Evolutionary conservation across 2,113 vertebrate genomes (phyloP).

Genomic region (Anas platyrhynchos): DNA sequence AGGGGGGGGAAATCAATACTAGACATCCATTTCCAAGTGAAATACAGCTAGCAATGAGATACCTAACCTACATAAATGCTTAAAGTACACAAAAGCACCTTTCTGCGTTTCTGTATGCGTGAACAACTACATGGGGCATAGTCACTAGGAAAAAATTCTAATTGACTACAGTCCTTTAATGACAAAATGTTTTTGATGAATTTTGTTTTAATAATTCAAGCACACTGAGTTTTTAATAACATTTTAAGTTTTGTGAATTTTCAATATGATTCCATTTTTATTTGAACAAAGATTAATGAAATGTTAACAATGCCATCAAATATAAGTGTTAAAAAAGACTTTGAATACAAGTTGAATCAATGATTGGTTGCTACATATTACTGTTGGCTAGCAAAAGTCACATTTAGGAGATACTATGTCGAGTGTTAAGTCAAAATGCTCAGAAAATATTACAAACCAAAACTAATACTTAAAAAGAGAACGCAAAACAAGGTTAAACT

Average conservation of each 20-base stretch:
- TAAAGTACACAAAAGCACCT: background rate
- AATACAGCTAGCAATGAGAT: background rate
- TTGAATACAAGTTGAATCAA: background rate
- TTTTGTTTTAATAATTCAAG: slow-evolving; percentile 1
- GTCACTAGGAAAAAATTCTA: background rate
- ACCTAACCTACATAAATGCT: background rate
- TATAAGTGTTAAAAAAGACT: background rate
- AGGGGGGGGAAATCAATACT: background rate
- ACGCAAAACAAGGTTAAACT: background rate
- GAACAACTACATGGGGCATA: background rate
- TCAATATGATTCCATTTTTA: background rate
- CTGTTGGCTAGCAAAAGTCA: background rate
- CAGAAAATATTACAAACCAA: background rate
- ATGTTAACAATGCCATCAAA: background rate
- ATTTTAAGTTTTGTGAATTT: background rate
- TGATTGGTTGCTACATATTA: background rate
- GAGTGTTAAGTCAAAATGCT: background rate
- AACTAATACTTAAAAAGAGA: background rate
- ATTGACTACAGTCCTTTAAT: background rate
- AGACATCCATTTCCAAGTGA: background rate
- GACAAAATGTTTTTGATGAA: background rate
- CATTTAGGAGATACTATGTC: background rate
- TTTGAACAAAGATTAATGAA: background rate
- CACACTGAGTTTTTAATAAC: background rate
- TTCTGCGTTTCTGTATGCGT: background rate